These are phyloP conservation scores for Eupsilia transversa DNA, from an alignment of 2,888 invertebrate genomes.

Conservation along the genomic window DNA sequence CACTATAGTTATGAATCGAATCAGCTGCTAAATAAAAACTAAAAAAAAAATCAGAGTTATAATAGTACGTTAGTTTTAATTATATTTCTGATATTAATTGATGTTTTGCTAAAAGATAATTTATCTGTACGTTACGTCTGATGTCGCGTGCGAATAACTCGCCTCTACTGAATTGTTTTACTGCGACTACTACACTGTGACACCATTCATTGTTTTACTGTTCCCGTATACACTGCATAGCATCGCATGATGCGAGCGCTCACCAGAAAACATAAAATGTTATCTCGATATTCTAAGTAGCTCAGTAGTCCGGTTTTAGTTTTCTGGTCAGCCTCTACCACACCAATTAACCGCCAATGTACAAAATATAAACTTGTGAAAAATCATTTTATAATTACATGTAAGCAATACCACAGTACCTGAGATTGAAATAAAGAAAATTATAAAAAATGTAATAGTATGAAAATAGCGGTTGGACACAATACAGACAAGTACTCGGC, in stretches of 20 bases:
- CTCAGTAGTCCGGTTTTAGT: slow-evolving; percentile 47
- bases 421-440: slow-evolving; percentile 82
- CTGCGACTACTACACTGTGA: slow-evolving; percentile 64
- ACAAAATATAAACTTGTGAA: slow-evolving; percentile 69
- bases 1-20: slow-evolving; percentile 84
- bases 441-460: slow-evolving; percentile 81
- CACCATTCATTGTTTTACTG: slow-evolving; percentile 75
- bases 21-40: slow-evolving; percentile 82
- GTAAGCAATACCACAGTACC: slow-evolving; percentile 90
- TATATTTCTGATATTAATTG: slow-evolving; percentile 90
- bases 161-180: slow-evolving; percentile 61
- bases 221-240: slow-evolving; percentile 71
- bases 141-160: slow-evolving; percentile 74
- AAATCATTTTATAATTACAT: slow-evolving; percentile 84
- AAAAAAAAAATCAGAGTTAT: slow-evolving; percentile 84
- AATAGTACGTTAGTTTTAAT: slow-evolving; percentile 90
- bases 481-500: slow-evolving; percentile 71
- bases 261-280: slow-evolving; percentile 49
- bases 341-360: slow-evolving; percentile 79
- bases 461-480: slow-evolving; percentile 82
- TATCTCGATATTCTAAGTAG: slow-evolving; percentile 34
- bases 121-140: slow-evolving; percentile 87
- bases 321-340: slow-evolving; percentile 67
- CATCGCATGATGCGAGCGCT: slow-evolving; percentile 52
- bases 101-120: slow-evolving; percentile 90